Percentiles rank a stretch among this genome's conserved stretches.
Conservation (phyloP, 2,888 invertebrate genomes). For the Heliconius hortense region DNA sequence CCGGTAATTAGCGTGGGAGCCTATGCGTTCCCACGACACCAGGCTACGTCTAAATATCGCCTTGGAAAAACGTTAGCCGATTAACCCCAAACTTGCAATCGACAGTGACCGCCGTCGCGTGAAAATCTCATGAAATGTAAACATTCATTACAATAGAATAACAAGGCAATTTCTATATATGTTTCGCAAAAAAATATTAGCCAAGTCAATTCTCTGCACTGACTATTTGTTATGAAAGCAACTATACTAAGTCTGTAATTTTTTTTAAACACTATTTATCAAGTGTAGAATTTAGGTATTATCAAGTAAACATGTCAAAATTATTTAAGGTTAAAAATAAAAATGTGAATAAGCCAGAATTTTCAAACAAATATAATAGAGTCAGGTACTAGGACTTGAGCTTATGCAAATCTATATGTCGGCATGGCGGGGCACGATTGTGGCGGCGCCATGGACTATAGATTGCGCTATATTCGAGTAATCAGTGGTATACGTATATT, state of each 20-base stretch:
- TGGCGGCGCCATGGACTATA: slow-evolving; percentile 25
- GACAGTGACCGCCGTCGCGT: slow-evolving; percentile 23
- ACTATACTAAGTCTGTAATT: background rate
- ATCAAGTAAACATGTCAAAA: background rate
- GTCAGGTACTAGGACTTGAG: slow-evolving; percentile 34
- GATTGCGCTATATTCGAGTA: slow-evolving; percentile 33
- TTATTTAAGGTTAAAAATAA: background rate
- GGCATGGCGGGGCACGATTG: slow-evolving; percentile 14
- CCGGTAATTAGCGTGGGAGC: slow-evolving; percentile 74
- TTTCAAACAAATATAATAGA: slow-evolving; percentile 2
- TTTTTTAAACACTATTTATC: background rate
- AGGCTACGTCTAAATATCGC: slow-evolving; percentile 62
- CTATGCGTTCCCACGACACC: slow-evolving; percentile 67
- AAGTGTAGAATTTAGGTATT: background rate
- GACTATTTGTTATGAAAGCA: slow-evolving; percentile 17
- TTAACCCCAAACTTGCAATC: slow-evolving; percentile 29
- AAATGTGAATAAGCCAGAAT: background rate
- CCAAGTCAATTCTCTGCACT: slow-evolving; percentile 12
- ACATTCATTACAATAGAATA: slow-evolving; percentile 14
- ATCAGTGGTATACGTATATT: slow-evolving; percentile 42
- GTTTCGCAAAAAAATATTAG: slow-evolving; percentile 10
- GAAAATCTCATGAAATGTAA: slow-evolving; percentile 23
- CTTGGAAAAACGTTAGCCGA: slow-evolving; percentile 47
- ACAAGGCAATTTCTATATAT: slow-evolving; percentile 20
- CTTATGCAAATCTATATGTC: slow-evolving; percentile 43